Evolutionary conservation across 1,140 invertebrate genomes (phyloP).

Genomic region (Metaphire vulgaris): DNA sequence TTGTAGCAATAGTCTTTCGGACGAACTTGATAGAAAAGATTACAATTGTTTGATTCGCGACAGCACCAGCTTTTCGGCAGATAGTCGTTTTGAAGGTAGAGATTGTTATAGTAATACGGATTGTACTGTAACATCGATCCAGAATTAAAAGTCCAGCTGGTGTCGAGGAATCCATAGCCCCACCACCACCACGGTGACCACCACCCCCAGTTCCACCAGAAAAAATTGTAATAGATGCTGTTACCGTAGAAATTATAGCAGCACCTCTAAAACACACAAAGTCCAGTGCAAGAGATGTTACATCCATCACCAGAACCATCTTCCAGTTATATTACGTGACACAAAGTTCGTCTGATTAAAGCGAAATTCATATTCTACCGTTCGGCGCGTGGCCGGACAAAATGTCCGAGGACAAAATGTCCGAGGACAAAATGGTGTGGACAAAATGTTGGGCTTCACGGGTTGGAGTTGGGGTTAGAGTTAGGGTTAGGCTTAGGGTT

Average conservation of each 20-base stretch:
- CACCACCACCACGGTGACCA: conserved; percentile 20
- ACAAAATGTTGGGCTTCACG: too few relatives aligned
- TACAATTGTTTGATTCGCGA: conserved; percentile 21
- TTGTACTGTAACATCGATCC: conserved; percentile 5
- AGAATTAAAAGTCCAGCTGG: background rate
- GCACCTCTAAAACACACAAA: background rate
- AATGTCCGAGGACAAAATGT: too few relatives aligned
- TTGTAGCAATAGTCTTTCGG: conserved; percentile 7
- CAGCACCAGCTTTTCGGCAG: conserved; percentile 23
- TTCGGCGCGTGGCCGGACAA: too few relatives aligned
- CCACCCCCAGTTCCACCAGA: conserved; percentile 13
- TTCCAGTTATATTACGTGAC: background rate
- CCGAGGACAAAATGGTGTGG: too few relatives aligned
- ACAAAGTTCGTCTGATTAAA: too few relatives aligned
- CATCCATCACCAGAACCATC: background rate
- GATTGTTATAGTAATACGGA: conserved; percentile 10
- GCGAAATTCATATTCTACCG: too few relatives aligned
- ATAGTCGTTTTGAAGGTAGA: conserved; percentile 1
- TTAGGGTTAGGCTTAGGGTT: too few relatives aligned
- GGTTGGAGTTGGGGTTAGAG: too few relatives aligned
- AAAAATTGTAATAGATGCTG: conserved; percentile 6
- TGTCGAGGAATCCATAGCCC: conserved; percentile 9
- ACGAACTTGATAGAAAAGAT: conserved; percentile 19
- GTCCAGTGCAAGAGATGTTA: background rate
- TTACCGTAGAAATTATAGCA: background rate